Base-by-base conservation (phyloP, 1,140 invertebrate genomes). In the Drosophila lini region DNA sequence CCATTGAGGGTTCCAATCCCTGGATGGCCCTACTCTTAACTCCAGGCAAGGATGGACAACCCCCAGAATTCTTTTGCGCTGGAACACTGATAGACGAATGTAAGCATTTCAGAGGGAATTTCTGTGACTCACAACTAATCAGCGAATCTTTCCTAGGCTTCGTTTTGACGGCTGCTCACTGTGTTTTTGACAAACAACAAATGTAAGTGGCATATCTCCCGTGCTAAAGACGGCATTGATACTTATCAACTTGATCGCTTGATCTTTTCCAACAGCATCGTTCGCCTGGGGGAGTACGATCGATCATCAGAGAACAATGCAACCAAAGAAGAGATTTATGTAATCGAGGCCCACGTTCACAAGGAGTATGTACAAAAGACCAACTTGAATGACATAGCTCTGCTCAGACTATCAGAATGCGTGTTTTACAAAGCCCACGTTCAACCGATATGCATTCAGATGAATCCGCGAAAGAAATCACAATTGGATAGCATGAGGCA, bases 111-210 rank as follows among this genome's bases (percentile, higher is more conserved):
- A 8, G 7, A 32, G 10, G 11, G 2, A 52, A 34, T 7, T n/a
- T 53, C 19, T n/a, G 15, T 11, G 11, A 11, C 15, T 25, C 16
- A 25, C 22, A 11, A 60, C 45, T 36, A 36, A 38, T 55, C n/a
- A 13, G 5, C 0, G 7, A n/a, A 10, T 56, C 7, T 56, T 5
- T 48, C 13, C 4, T 15, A 63, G 62, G 16, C 13, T 67, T 48
- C 16, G 64, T 67, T 3, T 13, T 67, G 28, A 67, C 64, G 11
- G 64, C 64, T 15, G 60, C 42, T 6, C 64, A 67, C 15, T 67
- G 64, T 15, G 1, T 5, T 16, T 0, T 3, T 1, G 16, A 15
- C 25, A 13, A 25, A 2, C 13, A 1, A 4, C 3, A 10, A 5
- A 32, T 67, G 64, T 67, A 41, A 65, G 64, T 38, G 19, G 8